Percentiles rank a stretch among this genome's conserved stretches.
Conservation (phyloP, 1,140 invertebrate species). For the Dolichoris vasculosae region DNA sequence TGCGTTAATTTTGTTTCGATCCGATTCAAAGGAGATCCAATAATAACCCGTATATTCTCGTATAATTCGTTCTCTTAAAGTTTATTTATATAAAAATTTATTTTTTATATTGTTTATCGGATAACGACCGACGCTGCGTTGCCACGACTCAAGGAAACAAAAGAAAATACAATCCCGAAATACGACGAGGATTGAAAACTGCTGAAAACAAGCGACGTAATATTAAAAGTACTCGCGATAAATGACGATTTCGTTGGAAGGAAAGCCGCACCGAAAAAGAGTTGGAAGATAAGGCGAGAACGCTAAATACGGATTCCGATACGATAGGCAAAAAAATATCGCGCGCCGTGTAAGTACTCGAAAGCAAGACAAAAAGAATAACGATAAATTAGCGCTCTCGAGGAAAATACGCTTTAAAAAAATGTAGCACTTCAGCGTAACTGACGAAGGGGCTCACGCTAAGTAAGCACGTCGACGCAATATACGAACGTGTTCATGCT, state of each 20-base stretch:
- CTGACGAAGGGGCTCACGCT: constrained; percentile 3
- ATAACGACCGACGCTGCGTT: too few relatives aligned
- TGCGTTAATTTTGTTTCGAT: too few relatives aligned
- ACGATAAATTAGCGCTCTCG: constrained; percentile 12
- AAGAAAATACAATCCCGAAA: background rate
- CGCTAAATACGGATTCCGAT: background rate
- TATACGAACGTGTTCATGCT: constrained; percentile 9
- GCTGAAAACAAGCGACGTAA: background rate
- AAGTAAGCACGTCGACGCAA: constrained; percentile 8
- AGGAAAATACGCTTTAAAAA: constrained; percentile 2
- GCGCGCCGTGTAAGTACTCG: background rate
- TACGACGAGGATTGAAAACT: background rate
- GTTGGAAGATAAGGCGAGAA: background rate
- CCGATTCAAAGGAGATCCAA: too few relatives aligned
- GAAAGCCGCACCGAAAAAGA: background rate
- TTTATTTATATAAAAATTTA: too few relatives aligned
- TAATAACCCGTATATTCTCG: too few relatives aligned
- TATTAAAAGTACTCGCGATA: background rate
- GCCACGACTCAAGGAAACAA: too few relatives aligned
- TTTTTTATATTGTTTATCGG: too few relatives aligned
- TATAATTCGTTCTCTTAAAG: too few relatives aligned
- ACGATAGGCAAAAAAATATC: background rate
- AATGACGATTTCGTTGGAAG: background rate
- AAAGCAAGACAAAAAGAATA: background rate
- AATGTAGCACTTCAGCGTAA: background rate